Evolutionary conservation across 2,888 invertebrate species (phyloP).

Genomic region (Diploptera punctata): DNA sequence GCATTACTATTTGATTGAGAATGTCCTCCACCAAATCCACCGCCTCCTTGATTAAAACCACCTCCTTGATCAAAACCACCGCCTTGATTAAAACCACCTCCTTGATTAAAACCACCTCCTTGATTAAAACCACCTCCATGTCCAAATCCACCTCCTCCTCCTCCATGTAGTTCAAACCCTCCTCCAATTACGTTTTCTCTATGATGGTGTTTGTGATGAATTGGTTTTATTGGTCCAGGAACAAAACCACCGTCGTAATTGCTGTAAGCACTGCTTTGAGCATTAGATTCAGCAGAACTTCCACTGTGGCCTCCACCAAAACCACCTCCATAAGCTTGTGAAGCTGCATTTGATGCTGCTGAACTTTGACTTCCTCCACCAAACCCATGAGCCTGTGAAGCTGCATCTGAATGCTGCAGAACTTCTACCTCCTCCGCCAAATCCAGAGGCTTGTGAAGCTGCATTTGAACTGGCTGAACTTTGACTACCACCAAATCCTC

Average conservation of each 20-base stretch:
- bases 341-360: not conserved
- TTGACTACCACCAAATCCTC: not conserved
- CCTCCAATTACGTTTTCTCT: no score
- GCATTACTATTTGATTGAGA: no score
- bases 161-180: no score
- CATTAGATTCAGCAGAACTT: not conserved
- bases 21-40: no score
- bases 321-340: not conserved
- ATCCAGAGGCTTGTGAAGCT: not conserved
- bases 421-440: not conserved
- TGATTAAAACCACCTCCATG: no score
- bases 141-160: no score
- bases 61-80: not conserved
- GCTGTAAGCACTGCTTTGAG: slow-evolving; percentile 1
- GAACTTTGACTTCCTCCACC: not conserved
- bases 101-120: no score
- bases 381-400: not conserved
- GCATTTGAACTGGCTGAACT: not conserved
- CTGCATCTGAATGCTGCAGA: not conserved
- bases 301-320: not conserved
- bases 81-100: no score
- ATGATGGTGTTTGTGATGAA: no score
- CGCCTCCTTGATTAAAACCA: not conserved
- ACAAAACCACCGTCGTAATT: not conserved
- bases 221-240: no score